Conservation (phyloP, 1,140 invertebrate species). For the Solenopsis fugax region DNA sequence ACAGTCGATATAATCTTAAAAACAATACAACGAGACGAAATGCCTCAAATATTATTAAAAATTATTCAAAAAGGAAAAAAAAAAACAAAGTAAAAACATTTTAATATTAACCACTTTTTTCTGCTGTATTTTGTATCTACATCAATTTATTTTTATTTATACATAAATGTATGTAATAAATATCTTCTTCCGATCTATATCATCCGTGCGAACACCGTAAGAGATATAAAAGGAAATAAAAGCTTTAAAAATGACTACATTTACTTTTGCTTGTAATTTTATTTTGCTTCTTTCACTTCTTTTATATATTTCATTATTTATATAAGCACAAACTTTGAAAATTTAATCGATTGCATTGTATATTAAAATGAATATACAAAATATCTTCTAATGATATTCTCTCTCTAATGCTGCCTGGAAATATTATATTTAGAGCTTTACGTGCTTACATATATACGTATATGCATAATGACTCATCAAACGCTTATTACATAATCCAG, state of each 20-base stretch:
- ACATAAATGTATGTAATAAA: neutral
- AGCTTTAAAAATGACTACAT: neutral
- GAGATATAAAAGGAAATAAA: neutral
- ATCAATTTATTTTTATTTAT: neutral
- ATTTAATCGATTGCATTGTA: neutral
- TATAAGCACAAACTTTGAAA: neutral
- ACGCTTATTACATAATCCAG: neutral
- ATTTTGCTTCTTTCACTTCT: neutral
- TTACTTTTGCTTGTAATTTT: neutral
- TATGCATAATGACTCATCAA: neutral
- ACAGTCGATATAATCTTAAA: neutral
- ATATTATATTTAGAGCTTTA: neutral
- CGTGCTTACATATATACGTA: neutral
- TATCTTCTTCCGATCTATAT: neutral
- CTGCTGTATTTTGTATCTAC: neutral
- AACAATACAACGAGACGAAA: neutral
- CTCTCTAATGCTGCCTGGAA: neutral
- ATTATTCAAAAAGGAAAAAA: neutral
- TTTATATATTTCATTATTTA: neutral
- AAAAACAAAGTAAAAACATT: neutral
- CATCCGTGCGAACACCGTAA: neutral
- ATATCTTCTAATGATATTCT: conserved; percentile 1
- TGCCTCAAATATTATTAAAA: neutral
- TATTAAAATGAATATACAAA: neutral
- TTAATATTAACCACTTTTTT: neutral